phyloP scores from a whole-genome alignment of 2,888 invertebrate genomes.

The Torymus texanus region DNA sequence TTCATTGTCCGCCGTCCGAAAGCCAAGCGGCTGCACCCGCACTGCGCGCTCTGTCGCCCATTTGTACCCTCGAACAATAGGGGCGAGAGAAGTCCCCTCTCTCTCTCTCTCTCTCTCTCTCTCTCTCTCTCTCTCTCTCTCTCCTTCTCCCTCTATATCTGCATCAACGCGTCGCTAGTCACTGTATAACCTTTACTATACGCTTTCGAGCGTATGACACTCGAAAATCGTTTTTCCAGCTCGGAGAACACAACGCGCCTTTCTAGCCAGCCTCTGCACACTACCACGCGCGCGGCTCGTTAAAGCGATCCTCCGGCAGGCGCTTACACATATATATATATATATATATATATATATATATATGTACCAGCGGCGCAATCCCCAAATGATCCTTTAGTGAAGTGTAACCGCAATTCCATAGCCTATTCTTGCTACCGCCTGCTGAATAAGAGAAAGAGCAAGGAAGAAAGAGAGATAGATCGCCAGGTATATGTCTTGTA shows the following conservation, averaged over 20 bases:
- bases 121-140: too few species aligned
- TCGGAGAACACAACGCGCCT: conserved; percentile 5
- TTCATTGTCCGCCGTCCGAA: background rate
- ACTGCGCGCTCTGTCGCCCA: background rate
- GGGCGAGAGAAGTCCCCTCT: background rate
- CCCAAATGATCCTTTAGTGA: conserved; percentile 63
- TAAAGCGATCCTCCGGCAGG: conserved; percentile 25
- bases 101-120: too few species aligned
- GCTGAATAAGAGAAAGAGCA: background rate
- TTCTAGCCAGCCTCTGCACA: too few species aligned
- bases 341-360: too few species aligned
- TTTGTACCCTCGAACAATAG: background rate
- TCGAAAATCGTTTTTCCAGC: conserved; percentile 18
- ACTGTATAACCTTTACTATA: too few species aligned
- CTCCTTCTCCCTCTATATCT: too few species aligned
- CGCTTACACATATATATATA: too few species aligned
- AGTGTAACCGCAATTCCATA: conserved; percentile 59
- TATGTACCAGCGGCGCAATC: too few species aligned
- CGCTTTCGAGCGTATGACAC: too few species aligned
- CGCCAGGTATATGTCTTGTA: background rate
- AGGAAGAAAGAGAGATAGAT: background rate
- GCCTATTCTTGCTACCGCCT: conserved; percentile 43
- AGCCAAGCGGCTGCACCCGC: background rate
- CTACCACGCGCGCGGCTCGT: conserved; percentile 17
- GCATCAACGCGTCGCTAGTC: too few species aligned